phyloP scores from a whole-genome alignment of 2,888 invertebrate genomes.

The Trissoscelio sp. region DNA sequence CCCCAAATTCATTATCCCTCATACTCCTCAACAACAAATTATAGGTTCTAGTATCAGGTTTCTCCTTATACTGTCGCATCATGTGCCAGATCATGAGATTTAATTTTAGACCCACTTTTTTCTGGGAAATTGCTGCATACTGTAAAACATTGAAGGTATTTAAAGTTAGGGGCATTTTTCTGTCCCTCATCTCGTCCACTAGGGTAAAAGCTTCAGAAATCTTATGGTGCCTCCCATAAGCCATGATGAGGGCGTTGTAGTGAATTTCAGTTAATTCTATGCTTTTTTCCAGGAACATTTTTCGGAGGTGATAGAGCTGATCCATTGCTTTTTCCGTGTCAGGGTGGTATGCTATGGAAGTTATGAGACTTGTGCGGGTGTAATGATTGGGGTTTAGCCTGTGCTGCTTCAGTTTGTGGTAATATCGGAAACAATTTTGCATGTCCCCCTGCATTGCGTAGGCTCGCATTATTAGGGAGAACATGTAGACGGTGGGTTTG shows the following conservation, averaged over 20 bases:
- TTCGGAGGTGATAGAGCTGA: constrained; percentile 87
- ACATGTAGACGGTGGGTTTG: constrained; percentile 91
- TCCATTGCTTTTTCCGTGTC: constrained; percentile 87
- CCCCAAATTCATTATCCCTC: constrained; percentile 87
- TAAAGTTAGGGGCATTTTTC: constrained; percentile 86
- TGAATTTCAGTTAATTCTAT: constrained; percentile 89
- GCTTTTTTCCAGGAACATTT: constrained; percentile 88
- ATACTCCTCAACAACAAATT: constrained; percentile 92
- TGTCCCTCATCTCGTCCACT: constrained; percentile 92
- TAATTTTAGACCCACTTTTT: constrained; percentile 91
- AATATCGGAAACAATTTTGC: constrained; percentile 93
- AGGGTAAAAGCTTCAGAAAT: constrained; percentile 90
- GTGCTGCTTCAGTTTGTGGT: constrained; percentile 91
- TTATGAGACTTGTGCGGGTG: constrained; percentile 92
- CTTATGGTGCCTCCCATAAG: constrained; percentile 93
- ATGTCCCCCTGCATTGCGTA: constrained; percentile 93
- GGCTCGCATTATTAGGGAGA: constrained; percentile 91
- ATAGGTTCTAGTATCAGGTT: constrained; percentile 89
- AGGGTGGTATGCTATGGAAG: constrained; percentile 93
- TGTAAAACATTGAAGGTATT: constrained; percentile 92
- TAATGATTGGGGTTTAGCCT: constrained; percentile 89
- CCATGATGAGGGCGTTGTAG: constrained; percentile 96
- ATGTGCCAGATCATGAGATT: constrained; percentile 94
- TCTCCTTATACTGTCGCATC: too few species aligned
- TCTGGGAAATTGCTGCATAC: constrained; percentile 92